Base-by-base conservation (phyloP, 2,797 vertebrate genomes). In the Melanotaenia boesemani region DNA sequence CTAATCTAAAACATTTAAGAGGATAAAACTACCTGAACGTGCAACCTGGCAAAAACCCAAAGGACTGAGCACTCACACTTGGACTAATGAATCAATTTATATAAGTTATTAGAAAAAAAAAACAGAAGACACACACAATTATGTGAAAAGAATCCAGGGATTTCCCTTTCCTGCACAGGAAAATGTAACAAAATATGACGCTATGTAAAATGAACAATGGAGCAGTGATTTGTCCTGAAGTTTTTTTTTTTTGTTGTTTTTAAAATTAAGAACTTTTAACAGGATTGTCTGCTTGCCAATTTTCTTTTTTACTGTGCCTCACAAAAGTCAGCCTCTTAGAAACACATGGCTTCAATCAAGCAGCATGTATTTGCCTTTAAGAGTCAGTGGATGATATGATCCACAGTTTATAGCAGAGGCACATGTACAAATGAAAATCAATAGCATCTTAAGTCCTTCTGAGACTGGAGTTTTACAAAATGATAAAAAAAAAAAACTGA, bases 281-380 rank as follows among this genome's bases (percentile, higher is more conserved):
- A 71, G 78, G 39, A 59, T 6, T 79, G 59, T 34, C 59, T n/a
- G 30, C 41, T 4, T 15, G 63, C 67, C 61, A 66, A 46, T 50
- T 64, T 80, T 82, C 26, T 44, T 41, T 46, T 76, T 55, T 44
- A 80, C 70, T n/a, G 37, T 3, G 28, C 66, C 56, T 54, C 26
- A 65, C 28, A 84, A 63, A 73, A 81, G 57, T 1, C 62, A 44
- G 72, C 79, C 75, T 79, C 65, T 56, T 70, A 73, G 76, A 80
- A 77, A 77, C 88, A 90, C 70, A 74, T 80, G 89, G 85, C 63
- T 84, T 84, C 69, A 76, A 81, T 89, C 88, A 86, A 44, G 77
- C 76, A 69, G 67, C 65, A 56, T 68, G 68, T 67, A 36, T 73
- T 84, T 72, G 79, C 76, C 72, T 64, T 68, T 30, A 64, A 54